Percentiles rank a stretch among this genome's conserved stretches.
Conservation (phyloP, 2,888 invertebrate genomes). For the Aspidiotus rigidus region DNA sequence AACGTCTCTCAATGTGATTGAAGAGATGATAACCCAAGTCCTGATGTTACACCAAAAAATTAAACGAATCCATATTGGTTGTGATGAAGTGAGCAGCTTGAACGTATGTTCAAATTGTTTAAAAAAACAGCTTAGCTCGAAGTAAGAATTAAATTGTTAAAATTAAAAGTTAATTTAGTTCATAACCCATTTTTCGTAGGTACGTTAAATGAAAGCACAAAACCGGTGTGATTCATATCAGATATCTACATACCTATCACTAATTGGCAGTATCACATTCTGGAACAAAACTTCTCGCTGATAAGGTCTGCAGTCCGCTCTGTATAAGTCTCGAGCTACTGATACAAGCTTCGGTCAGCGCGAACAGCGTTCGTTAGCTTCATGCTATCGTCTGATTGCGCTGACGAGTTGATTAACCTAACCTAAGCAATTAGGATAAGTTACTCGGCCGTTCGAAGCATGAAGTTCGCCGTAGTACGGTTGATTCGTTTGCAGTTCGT, state of each 20-base stretch:
- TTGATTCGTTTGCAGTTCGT: constrained; percentile 4
- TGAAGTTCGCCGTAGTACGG: neutral
- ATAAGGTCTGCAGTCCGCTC: too few species aligned
- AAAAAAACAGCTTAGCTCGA: constrained; percentile 20
- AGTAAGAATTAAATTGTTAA: constrained; percentile 30
- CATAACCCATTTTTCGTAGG: neutral
- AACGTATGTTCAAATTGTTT: constrained; percentile 42
- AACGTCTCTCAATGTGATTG: constrained; percentile 41
- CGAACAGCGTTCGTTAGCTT: too few species aligned
- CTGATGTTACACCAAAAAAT: constrained; percentile 41
- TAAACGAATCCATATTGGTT: constrained; percentile 45
- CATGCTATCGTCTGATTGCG: too few species aligned
- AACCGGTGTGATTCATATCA: too few species aligned
- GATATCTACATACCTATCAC: too few species aligned
- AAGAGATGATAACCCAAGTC: constrained; percentile 42
- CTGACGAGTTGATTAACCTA: constrained; percentile 3
- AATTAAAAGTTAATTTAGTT: too few species aligned
- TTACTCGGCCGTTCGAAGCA: constrained; percentile 1
- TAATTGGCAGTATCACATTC: too few species aligned
- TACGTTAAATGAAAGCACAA: neutral
- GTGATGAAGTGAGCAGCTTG: constrained; percentile 45
- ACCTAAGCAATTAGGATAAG: constrained; percentile 1
- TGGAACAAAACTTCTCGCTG: too few species aligned
- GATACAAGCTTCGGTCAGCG: too few species aligned
- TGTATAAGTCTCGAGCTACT: too few species aligned